phyloP scores from a whole-genome alignment of 1,140 invertebrate species.

The Drosophila repletoides region DNA sequence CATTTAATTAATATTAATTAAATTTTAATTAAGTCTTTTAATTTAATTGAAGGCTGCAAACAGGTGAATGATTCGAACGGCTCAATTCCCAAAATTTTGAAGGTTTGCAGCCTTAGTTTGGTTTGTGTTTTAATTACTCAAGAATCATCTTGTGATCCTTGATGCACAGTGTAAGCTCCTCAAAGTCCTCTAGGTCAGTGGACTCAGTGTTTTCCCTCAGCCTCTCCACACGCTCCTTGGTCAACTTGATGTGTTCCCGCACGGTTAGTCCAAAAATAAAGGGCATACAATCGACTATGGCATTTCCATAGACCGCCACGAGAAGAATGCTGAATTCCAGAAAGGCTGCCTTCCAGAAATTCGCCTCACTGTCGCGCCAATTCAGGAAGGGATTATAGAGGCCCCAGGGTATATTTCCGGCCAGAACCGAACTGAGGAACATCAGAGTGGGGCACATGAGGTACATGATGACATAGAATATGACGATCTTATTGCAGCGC shows the following conservation, averaged over 20 bases:
- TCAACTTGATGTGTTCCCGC: conserved; percentile 24
- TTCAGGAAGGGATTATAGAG: conserved; percentile 51
- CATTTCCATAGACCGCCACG: background rate
- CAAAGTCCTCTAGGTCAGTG: conserved; percentile 11
- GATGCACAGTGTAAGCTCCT: conserved; percentile 43
- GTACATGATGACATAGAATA: conserved; percentile 12
- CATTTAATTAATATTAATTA: background rate
- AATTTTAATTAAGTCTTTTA: too few species aligned
- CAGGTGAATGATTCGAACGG: too few species aligned
- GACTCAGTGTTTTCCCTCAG: conserved; percentile 8
- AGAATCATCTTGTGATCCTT: conserved; percentile 48
- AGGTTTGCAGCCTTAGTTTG: too few species aligned
- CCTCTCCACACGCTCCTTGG: conserved; percentile 8
- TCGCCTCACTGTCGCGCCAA: conserved; percentile 11
- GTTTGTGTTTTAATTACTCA: too few species aligned
- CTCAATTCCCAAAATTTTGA: too few species aligned
- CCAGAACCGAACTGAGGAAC: background rate
- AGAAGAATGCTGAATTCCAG: conserved; percentile 15
- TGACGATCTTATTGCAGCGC: conserved; percentile 24
- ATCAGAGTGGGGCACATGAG: conserved; percentile 2
- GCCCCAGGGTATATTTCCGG: conserved; percentile 14
- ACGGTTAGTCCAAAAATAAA: conserved; percentile 37
- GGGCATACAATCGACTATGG: conserved; percentile 22
- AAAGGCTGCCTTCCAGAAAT: conserved; percentile 20
- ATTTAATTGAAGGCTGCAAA: too few species aligned